A percentile compares a stretch with the other conserved stretches of the same genome.
Evolutionary conservation across 2,888 invertebrate species (phyloP).

Genomic region (Microctonus brassicae): DNA sequence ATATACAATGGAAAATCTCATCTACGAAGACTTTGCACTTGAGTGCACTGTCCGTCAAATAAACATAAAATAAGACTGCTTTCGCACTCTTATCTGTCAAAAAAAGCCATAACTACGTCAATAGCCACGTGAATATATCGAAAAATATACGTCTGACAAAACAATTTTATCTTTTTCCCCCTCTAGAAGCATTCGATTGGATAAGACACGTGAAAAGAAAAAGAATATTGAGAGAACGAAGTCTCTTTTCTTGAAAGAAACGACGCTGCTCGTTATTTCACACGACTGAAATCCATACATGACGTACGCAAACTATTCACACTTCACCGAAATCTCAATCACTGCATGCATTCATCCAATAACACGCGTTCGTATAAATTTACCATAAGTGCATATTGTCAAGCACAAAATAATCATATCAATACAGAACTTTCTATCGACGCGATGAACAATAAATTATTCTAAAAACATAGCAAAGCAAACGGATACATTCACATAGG

Average conservation of each 20-base stretch:
- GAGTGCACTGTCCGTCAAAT: not conserved
- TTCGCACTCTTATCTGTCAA: not conserved
- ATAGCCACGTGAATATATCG: conserved; percentile 5
- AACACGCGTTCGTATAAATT: no score
- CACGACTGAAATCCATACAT: not conserved
- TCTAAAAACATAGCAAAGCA: no score
- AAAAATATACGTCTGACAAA: not conserved
- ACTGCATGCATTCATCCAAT: no score
- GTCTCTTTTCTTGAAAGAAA: not conserved
- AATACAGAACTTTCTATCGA: not conserved
- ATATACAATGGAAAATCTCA: not conserved
- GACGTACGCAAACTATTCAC: not conserved
- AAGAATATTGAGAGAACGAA: not conserved
- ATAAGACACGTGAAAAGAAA: conserved; percentile 4
- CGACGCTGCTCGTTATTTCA: conserved; percentile 11
- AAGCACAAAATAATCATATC: not conserved
- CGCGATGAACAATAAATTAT: no score
- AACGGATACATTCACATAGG: no score
- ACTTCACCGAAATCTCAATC: conserved; percentile 1
- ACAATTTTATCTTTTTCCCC: not conserved
- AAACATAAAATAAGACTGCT: not conserved
- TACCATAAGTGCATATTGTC: not conserved
- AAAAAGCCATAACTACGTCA: not conserved
- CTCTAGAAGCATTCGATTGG: conserved; percentile 8
- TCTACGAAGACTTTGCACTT: not conserved